A percentile compares a stretch with the other conserved stretches of the same genome.
phyloP scores from a whole-genome alignment of 2,888 invertebrate genomes.

The Oxystoma pomonae region DNA sequence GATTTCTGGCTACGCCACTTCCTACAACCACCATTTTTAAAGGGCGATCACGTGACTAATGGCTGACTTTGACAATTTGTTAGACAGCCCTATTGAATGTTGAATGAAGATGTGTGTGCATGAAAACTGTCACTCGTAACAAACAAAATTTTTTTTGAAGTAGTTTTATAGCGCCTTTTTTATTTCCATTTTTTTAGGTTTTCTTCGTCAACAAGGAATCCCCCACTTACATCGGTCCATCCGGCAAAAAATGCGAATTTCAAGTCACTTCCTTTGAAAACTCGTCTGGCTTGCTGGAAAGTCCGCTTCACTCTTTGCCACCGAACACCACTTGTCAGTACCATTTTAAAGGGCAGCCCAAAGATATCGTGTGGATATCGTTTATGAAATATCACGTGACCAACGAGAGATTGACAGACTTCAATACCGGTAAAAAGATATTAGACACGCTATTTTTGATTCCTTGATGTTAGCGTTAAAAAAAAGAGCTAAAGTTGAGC shows the following conservation, averaged over 20 bases:
- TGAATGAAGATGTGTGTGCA: too few relatives aligned
- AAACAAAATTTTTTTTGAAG: too few relatives aligned
- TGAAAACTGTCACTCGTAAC: too few relatives aligned
- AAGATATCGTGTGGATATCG: constrained; percentile 79
- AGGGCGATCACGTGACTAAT: too few relatives aligned
- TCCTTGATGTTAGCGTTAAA: too few relatives aligned
- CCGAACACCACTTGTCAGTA: constrained; percentile 81
- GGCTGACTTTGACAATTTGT: too few relatives aligned
- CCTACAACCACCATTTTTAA: too few relatives aligned
- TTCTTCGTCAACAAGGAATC: constrained; percentile 72
- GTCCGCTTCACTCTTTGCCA: constrained; percentile 73
- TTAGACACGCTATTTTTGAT: too few relatives aligned
- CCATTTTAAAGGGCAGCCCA: constrained; percentile 69
- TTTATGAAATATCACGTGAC: constrained; percentile 80
- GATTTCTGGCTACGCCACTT: too few relatives aligned
- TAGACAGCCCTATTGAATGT: too few relatives aligned
- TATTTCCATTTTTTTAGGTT: constrained; percentile 51
- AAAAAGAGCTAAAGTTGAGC: too few relatives aligned
- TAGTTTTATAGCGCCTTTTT: constrained; percentile 12
- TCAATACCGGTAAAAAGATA: constrained; percentile 58
- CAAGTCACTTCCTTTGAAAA: constrained; percentile 70
- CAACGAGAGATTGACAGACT: constrained; percentile 52
- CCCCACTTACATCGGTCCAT: constrained; percentile 67
- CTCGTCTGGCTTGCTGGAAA: constrained; percentile 67
- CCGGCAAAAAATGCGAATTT: constrained; percentile 73